phyloP scores from a whole-genome alignment of 2,113 vertebrate species.

The Brienomyrus longianalis region DNA sequence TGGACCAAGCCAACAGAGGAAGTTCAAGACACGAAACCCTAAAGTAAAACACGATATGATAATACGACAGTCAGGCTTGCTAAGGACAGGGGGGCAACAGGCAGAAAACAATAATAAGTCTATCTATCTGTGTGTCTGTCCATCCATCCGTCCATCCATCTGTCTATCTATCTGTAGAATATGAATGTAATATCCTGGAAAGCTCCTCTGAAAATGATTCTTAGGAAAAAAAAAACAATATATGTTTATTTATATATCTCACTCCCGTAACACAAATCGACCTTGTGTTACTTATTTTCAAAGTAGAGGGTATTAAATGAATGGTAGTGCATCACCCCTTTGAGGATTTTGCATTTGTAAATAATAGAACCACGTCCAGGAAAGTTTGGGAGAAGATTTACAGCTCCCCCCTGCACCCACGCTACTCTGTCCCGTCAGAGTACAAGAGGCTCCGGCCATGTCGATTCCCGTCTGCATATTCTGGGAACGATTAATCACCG shows the following conservation, averaged over 20 bases:
- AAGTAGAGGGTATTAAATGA: neutral
- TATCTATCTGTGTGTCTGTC: too few relatives aligned
- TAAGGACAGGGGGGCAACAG: neutral
- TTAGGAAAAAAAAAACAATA: neutral
- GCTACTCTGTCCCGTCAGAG: neutral
- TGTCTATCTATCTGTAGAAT: neutral
- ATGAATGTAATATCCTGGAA: neutral
- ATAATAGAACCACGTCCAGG: neutral
- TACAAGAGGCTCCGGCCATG: neutral
- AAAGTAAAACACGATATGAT: neutral
- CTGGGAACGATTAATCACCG: constrained; percentile 17
- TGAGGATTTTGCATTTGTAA: neutral
- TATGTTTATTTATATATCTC: neutral
- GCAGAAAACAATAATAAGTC: neutral
- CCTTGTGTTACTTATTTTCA: neutral
- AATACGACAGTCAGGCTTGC: neutral
- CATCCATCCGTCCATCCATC: neutral
- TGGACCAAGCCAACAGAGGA: neutral
- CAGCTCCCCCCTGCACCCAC: neutral
- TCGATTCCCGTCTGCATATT: neutral
- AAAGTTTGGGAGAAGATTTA: neutral
- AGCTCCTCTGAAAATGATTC: neutral
- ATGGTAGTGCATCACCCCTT: neutral
- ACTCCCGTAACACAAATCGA: neutral
- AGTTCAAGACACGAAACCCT: neutral